Base-by-base conservation (phyloP, 2,888 invertebrate species). In the Tuberolachnus salignus region DNA sequence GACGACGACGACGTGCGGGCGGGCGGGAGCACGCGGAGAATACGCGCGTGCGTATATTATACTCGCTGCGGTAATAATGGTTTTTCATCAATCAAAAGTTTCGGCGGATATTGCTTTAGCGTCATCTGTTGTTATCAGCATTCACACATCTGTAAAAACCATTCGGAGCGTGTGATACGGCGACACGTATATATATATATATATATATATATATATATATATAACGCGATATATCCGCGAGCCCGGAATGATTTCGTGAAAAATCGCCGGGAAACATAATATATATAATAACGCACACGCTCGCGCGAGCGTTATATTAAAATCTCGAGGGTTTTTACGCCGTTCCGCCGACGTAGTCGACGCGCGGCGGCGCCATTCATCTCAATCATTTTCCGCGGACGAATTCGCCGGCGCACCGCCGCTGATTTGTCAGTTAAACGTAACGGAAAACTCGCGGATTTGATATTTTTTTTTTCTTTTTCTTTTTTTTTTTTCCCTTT, bases 371-470 rank as follows among this genome's bases (percentile, higher is more conserved):
- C 49, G 61, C 78, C 69, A 78, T 78, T 78, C 78, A 69, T 78
- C 78, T 78, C 78, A 78, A 78, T 78, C 78, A 78, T 78, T 78
- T n/a, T 78, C 69, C 78, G 78, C 78, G 78, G 69, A 69, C 46
- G 67, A 69, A 69, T 69, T 78, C n/a, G n/a, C 21, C 16, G 21
- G 16, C 34, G 34, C 34, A 16, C 55, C 64, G 66, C 23, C 21
- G 59, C 67, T 67, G 75, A 75, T 75, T 75, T 75, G 66, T 75
- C 75, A 78, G 78, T 69, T 78, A 61, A 69, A 78, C 78, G 78
- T 69, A 69, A 78, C 78, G 78, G 78, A 78, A 78, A 78, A 67
- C 21, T 42, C 26, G 59, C 14, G 46, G 61, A 19, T 53, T 16
- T 16, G 63, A 55, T 64, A 19, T 34, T 57, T 21, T 57, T 16